phyloP scores from a whole-genome alignment of 2,888 invertebrate species.

The Lymantria dispar region DNA sequence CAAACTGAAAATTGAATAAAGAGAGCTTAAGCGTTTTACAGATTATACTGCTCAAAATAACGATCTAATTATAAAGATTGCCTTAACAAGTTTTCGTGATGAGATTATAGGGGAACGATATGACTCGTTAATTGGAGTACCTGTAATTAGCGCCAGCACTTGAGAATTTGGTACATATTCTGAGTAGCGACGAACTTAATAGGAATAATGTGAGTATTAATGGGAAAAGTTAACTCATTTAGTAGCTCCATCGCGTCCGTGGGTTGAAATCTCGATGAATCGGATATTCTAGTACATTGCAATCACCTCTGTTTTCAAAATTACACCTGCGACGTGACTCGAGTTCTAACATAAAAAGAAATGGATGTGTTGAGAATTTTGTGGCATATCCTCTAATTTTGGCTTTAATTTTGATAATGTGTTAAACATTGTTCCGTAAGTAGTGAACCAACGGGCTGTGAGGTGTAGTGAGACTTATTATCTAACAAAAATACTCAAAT shows the following conservation, averaged over 20 bases:
- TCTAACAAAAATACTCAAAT: no score
- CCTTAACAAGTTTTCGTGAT: slow-evolving; percentile 47
- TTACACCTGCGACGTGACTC: slow-evolving; percentile 65
- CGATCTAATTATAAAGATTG: slow-evolving; percentile 31
- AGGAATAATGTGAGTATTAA: slow-evolving; percentile 74
- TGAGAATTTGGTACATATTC: slow-evolving; percentile 64
- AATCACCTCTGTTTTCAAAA: slow-evolving; percentile 68
- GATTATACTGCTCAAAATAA: slow-evolving; percentile 14
- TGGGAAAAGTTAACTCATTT: slow-evolving; percentile 77
- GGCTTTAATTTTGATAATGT: no score
- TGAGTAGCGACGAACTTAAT: slow-evolving; percentile 64
- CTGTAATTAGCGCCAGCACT: slow-evolving; percentile 64
- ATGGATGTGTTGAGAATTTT: slow-evolving; percentile 26
- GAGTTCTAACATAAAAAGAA: slow-evolving; percentile 41
- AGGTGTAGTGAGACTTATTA: no score
- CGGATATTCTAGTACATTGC: slow-evolving; percentile 56
- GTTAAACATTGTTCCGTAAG: no score
- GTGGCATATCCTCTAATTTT: slow-evolving; percentile 14
- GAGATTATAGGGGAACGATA: slow-evolving; percentile 53
- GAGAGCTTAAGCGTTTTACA: slow-evolving; percentile 9
- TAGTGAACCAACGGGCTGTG: no score
- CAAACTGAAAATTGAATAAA: not conserved
- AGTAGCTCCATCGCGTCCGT: slow-evolving; percentile 52
- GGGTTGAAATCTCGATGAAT: slow-evolving; percentile 45
- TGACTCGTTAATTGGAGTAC: slow-evolving; percentile 65